Percentiles rank a stretch among this genome's conserved stretches.
Conservation (phyloP, 2,888 invertebrate genomes). For the Brenthis daphne region DNA sequence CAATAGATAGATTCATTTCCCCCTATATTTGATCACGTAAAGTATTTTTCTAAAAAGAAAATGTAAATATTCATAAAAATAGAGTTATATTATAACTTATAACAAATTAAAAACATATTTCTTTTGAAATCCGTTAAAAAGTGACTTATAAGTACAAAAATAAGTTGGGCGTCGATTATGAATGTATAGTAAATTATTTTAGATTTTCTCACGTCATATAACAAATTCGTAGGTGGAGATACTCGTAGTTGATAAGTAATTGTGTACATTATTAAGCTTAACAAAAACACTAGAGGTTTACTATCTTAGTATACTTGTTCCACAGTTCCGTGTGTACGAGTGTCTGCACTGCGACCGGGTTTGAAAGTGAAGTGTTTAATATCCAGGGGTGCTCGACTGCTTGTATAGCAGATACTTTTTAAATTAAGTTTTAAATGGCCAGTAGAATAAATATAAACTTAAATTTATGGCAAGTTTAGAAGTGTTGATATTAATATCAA, state of each 20-base stretch:
- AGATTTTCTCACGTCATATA: background rate
- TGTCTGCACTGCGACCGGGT: slow-evolving; percentile 57
- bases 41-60: too few relatives aligned
- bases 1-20: too few relatives aligned
- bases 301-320: slow-evolving; percentile 24
- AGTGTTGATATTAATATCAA: too few relatives aligned
- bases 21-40: too few relatives aligned
- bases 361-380: slow-evolving; percentile 65
- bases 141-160: too few relatives aligned
- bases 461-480: too few relatives aligned
- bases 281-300: slow-evolving; percentile 14
- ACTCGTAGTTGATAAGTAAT: slow-evolving; percentile 1
- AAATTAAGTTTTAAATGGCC: background rate
- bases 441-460: too few relatives aligned
- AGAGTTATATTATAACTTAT: too few relatives aligned
- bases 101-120: too few relatives aligned
- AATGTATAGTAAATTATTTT: background rate
- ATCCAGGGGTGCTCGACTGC: slow-evolving; percentile 49
- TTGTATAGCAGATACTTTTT: slow-evolving; percentile 28
- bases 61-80: too few relatives aligned
- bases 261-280: slow-evolving; percentile 1
- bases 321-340: slow-evolving; percentile 40
- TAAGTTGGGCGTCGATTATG: background rate
- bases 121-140: too few relatives aligned
- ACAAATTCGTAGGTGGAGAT: background rate